These are phyloP conservation scores for Endomychus coccineus DNA, from an alignment of 2,888 invertebrate species.

Conservation along the genomic window DNA sequence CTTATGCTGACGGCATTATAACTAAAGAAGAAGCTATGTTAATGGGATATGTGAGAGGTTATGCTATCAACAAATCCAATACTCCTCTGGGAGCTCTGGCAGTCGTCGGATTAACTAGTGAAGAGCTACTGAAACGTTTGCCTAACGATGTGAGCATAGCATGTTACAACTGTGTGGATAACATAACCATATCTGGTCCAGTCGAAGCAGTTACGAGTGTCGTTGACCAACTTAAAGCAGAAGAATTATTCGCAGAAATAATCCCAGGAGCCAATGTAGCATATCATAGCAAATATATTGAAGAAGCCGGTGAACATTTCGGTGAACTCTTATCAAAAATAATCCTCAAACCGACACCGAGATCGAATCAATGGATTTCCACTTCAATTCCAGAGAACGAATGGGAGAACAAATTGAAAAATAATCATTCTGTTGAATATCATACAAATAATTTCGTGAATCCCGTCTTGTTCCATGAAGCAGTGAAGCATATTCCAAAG, in stretches of 20 bases:
- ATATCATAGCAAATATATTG: conserved; percentile 75
- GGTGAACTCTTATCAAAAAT: conserved; percentile 56
- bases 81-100: conserved; percentile 54
- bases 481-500: conserved; percentile 65
- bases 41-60: conserved; percentile 53
- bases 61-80: conserved; percentile 49
- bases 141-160: conserved; percentile 76
- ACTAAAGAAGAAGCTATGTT: conserved; percentile 54
- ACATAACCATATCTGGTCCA: conserved; percentile 87
- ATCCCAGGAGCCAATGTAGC: conserved; percentile 76
- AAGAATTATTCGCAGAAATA: conserved; percentile 67
- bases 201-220: conserved; percentile 59
- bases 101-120: conserved; percentile 55
- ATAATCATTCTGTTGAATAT: conserved; percentile 78
- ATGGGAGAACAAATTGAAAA: too few species aligned
- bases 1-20: conserved; percentile 57
- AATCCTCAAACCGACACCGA: conserved; percentile 56
- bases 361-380: conserved; percentile 77
- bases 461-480: conserved; percentile 64
- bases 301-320: conserved; percentile 53
- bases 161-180: conserved; percentile 80
- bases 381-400: conserved; percentile 66
- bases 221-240: conserved; percentile 55
- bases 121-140: conserved; percentile 47
- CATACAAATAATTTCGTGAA: conserved; percentile 78